Percentiles rank a stretch among this genome's conserved stretches.
Conservation (phyloP, 2,888 invertebrate genomes). For the Gonocerus acuteangulatus region DNA sequence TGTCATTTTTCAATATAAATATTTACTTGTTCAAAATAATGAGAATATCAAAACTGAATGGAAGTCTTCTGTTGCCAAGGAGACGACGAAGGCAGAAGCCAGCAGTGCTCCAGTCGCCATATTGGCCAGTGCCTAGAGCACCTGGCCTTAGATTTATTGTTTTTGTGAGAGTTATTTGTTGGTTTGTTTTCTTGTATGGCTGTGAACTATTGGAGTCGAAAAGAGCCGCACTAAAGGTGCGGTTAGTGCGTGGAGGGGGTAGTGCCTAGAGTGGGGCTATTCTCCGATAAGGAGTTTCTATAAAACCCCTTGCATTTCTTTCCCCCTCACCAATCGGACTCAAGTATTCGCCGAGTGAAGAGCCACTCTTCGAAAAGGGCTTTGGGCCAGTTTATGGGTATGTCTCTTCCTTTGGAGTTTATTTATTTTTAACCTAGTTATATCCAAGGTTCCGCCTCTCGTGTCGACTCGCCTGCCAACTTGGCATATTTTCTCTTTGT, state of each 20-base stretch:
- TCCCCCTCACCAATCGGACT: slow-evolving; percentile 9
- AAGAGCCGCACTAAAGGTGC: background rate
- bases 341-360: slow-evolving; percentile 21
- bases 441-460: background rate
- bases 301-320: background rate
- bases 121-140: slow-evolving; percentile 24
- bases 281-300: slow-evolving; percentile 9
- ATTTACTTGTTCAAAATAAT: too few relatives aligned
- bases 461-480: background rate
- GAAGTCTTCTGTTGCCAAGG: background rate
- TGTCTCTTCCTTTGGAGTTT: too few relatives aligned
- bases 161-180: background rate
- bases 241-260: background rate
- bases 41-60: too few relatives aligned
- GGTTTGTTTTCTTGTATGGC: slow-evolving; percentile 8
- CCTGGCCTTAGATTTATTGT: background rate
- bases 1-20: too few relatives aligned
- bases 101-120: slow-evolving; percentile 6
- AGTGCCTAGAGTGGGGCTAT: slow-evolving; percentile 12
- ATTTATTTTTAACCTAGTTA: background rate
- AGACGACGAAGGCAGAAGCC: background rate
- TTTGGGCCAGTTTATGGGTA: slow-evolving; percentile 34
- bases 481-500: background rate
- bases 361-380: slow-evolving; percentile 29
- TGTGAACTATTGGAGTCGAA: slow-evolving; percentile 19